A percentile compares a stretch with the other conserved stretches of the same genome.
phyloP scores from a whole-genome alignment of 2,113 vertebrate genomes.

The Anoura caudifer region DNA sequence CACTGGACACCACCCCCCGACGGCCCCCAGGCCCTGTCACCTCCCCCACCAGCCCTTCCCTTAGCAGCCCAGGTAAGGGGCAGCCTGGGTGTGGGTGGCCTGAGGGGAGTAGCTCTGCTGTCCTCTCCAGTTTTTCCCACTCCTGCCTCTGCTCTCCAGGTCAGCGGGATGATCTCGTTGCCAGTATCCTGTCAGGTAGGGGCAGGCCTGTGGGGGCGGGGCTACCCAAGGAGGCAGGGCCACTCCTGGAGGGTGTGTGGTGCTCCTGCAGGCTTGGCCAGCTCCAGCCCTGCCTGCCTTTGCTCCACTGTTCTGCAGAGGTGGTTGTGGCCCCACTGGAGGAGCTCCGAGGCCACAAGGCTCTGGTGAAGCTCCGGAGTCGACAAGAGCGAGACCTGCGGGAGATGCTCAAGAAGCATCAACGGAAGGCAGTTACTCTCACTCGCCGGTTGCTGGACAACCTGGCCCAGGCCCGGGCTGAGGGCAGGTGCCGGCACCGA shows the following conservation, averaged over 20 bases:
- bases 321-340: conserved; percentile 79
- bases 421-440: conserved; percentile 83
- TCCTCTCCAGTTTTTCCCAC: background rate
- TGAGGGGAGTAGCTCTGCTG: accelerated
- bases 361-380: conserved; percentile 83
- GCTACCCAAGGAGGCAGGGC: background rate
- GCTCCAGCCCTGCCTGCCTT: accelerated
- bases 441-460: conserved; percentile 77
- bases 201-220: accelerated
- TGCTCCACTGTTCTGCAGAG: conserved; percentile 72
- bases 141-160: conserved; percentile 49
- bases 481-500: conserved; percentile 60
- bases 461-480: conserved; percentile 79
- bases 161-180: conserved; percentile 87
- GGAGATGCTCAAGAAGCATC: conserved; percentile 88
- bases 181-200: conserved; percentile 87
- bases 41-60: conserved; percentile 49
- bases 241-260: background rate
- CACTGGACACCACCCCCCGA: background rate
- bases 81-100: accelerated
- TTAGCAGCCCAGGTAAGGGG: conserved; percentile 68
- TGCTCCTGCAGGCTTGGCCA: background rate
- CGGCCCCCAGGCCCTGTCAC: background rate
- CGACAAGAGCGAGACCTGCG: conserved; percentile 89
- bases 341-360: conserved; percentile 85